Evolutionary conservation across 1,140 invertebrate species (phyloP), one percentile per base, ranked within the genome.

Genomic region (Acromyrmex echinatior): DNA sequence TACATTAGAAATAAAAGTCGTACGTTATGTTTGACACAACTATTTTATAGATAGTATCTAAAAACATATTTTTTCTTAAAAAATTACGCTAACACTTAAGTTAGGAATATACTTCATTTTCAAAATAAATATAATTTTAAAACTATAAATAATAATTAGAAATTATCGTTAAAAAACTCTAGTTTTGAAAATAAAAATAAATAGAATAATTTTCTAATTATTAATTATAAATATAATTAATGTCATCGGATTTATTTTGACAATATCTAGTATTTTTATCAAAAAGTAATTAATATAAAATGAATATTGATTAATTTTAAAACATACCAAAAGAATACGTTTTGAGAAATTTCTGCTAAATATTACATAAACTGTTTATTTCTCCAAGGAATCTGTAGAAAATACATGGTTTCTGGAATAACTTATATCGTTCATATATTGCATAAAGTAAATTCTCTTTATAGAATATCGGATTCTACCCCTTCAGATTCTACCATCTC

Each of bases 181-280:
- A 73, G 16, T 3, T 74, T 74, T n/a, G 56, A 74, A 74, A 74
- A 35, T n/a, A 53, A 56, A 31, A 45, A 45, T 45, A 45, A 45
- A 45, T 73, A 56, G 45, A 53, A n/a, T 73, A 12, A 31, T 35
- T 56, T 12, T 35, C 10, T 35, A 25, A 35, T 35, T 28, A 3
- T 2, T 53, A 73, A n/a, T 73, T 56, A 73, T 73, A 12, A 73
- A 35, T 56, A 31, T 74, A 74, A 74, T 74, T n/a, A 56, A 21
- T 35, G 2, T 28, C 12, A 35, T 28, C 3, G 16, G 18, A 1
- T 76, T 58, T 58, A 10, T n/a, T 56, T 74, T 35, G n/a, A 56
- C 35, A 56, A 4, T 16, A 73, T 2, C 12, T 56, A n/a, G 10
- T 28, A 56, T 56, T 18, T 53, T 56, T 74, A 51, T n/a, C 7